Base-by-base conservation (phyloP, 2,113 vertebrate species). In the Dasyornis broadbenti region DNA sequence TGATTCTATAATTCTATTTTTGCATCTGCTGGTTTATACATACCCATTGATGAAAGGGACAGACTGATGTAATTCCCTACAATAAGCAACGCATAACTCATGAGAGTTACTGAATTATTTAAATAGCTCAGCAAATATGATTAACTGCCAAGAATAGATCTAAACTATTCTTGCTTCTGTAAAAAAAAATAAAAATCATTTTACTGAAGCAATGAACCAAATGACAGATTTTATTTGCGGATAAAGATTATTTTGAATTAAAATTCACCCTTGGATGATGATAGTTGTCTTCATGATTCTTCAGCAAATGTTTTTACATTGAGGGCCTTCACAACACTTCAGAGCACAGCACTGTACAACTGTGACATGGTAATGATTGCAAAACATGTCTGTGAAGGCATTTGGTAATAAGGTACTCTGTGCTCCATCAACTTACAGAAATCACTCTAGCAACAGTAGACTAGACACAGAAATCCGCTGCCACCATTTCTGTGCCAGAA, bases 341-440 rank as follows among this genome's bases (percentile, higher is more conserved):
- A 92, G 79, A 92, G 75, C 50, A 76, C 83, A 94, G 85, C 57
- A 39, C 57, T 86, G 72, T 28, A 61, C 35, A 83, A 92, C 54
- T 79, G 53, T 64, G 56, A 65, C 84, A 91, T 59, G 63, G 54
- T 26, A 80, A 49, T 31, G 47, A 63, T 60, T 90, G 83, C 64
- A 89, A 92, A 95, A 95, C 82, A 86, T 71, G 47, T 68, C 94
- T 69, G 15, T 33, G 56, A 94, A 71, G 77, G 80, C 89, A 75
- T 77, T 88, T 75, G 73, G 65, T 68, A 92, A 80, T 73, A 84
- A 82, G 56, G 73, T 82, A 81, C 49, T 87, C 80, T 75, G 82
- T 83, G 91, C 92, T 92, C 87, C 83, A 92, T 92, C 93, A 86
- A 8, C 31, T 96, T 95, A 61, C 69, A 91, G 83, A 83, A 95